Evolutionary conservation across 2,888 invertebrate genomes (phyloP).

Genomic region (Ecliptopera silaceata): DNA sequence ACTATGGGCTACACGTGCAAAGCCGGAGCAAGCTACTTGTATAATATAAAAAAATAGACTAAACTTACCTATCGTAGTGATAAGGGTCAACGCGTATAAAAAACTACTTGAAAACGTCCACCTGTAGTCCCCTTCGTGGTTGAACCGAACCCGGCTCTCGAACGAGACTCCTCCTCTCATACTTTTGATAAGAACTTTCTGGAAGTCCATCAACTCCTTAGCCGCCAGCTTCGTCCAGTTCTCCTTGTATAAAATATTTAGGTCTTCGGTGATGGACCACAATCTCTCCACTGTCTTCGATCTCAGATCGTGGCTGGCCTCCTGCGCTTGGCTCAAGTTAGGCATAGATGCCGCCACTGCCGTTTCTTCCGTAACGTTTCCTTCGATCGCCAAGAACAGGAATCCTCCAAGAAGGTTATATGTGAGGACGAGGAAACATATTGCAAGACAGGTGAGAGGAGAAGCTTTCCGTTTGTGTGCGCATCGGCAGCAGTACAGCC

Average conservation of each 20-base stretch:
- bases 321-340: slow-evolving; percentile 81
- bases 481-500: slow-evolving; percentile 74
- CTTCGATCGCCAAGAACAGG: slow-evolving; percentile 93
- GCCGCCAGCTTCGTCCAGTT: slow-evolving; percentile 96
- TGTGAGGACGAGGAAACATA: slow-evolving; percentile 92
- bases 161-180: slow-evolving; percentile 64
- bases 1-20: too few species aligned
- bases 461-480: slow-evolving; percentile 71
- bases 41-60: not conserved
- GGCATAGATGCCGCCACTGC: slow-evolving; percentile 86
- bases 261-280: slow-evolving; percentile 93
- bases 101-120: slow-evolving; percentile 97
- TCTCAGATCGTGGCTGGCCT: slow-evolving; percentile 82
- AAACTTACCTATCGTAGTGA: slow-evolving; percentile 95
- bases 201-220: slow-evolving; percentile 93
- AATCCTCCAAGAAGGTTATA: slow-evolving; percentile 97
- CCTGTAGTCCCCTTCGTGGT: slow-evolving; percentile 82
- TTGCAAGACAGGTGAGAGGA: slow-evolving; percentile 90
- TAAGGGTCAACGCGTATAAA: slow-evolving; percentile 95
- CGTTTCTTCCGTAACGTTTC: slow-evolving; percentile 83
- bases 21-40: too few species aligned
- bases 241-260: slow-evolving; percentile 94
- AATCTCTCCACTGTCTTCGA: slow-evolving; percentile 89
- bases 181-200: slow-evolving; percentile 84
- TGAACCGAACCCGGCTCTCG: slow-evolving; percentile 54